Evolutionary conservation across 1,140 invertebrate species (phyloP), one percentile per base, ranked within the genome.

Genomic region (Vollenhovia emeryi): DNA sequence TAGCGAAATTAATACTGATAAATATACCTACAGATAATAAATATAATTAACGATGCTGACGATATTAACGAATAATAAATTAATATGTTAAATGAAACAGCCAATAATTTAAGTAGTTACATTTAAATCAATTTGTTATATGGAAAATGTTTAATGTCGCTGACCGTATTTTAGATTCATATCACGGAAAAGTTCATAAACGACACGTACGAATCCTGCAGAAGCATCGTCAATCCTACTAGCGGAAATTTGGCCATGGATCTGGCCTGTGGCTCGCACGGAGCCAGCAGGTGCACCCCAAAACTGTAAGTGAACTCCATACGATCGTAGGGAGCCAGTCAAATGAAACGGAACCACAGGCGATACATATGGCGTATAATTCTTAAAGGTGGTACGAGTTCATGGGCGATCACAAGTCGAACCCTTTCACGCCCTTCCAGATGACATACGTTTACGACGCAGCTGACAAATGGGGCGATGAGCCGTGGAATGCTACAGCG

Each of bases 231-330:
- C 9, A 93, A 96, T 85, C 96, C 97, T 0, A 95, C 96, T 27
- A 96, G 96, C 2, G 97, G 97, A 27, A 91, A 95, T 50, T 95
- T 96, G n/a, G 97, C 96, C 21, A 95, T 98, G 91, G 96, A 96
- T 79, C 83, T 97, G 4, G 95, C 97, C 88, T 98, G 98, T 93
- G 97, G 96, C 0, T 91, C 90, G 13, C 96, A 96, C 85, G 95
- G 96, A 18, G 95, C 96, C 0, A 95, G 95, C 27, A 95, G 95
- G 18, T 97, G 97, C 82, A 95, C 92, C 40, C 93, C 96, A 11
- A 92, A 95, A 83, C 92, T 94, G 91, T 96, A 93, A 91, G 76
- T 33, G 1, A n/a, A n/a, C n/a, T n/a, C n/a, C n/a, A n/a, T n/a
- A n/a, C 4, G n/a, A 40, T 40, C n/a, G 18, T 33, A 33, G 33